Evolutionary conservation across 2,888 invertebrate species (phyloP).

Genomic region (Taphrorychus bicolor): DNA sequence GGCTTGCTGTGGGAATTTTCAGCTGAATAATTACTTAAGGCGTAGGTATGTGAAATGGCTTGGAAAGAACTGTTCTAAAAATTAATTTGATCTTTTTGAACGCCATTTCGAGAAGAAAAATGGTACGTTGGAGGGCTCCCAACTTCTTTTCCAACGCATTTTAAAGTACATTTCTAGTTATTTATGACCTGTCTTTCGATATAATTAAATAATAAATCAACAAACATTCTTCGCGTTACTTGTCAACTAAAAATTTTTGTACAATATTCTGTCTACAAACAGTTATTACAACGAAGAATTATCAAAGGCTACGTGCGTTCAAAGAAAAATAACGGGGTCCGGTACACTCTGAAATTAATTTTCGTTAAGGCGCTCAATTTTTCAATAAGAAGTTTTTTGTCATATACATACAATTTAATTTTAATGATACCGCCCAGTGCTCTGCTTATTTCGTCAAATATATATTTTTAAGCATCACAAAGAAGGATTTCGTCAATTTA

Average conservation of each 20-base stretch:
- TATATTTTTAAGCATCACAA: neutral
- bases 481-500: neutral
- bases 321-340: neutral
- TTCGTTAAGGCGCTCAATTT: neutral
- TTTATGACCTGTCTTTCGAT: neutral
- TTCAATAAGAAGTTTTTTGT: neutral
- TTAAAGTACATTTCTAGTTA: neutral
- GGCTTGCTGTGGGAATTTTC: no score
- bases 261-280: neutral
- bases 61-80: no score
- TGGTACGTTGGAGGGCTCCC: neutral
- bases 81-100: neutral
- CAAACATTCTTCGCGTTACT: neutral
- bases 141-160: neutral
- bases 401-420: neutral
- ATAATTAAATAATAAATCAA: neutral
- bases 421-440: neutral
- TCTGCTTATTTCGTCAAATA: neutral
- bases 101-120: neutral
- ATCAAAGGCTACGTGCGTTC: neutral
- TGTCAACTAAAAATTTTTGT: neutral
- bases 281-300: neutral
- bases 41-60: no score
- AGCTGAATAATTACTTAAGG: no score
- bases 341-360: slow-evolving; percentile 1